A percentile compares a stretch with the other conserved stretches of the same genome.
Conservation (phyloP, 2,797 vertebrate genomes). For the Ficedula albicollis region DNA sequence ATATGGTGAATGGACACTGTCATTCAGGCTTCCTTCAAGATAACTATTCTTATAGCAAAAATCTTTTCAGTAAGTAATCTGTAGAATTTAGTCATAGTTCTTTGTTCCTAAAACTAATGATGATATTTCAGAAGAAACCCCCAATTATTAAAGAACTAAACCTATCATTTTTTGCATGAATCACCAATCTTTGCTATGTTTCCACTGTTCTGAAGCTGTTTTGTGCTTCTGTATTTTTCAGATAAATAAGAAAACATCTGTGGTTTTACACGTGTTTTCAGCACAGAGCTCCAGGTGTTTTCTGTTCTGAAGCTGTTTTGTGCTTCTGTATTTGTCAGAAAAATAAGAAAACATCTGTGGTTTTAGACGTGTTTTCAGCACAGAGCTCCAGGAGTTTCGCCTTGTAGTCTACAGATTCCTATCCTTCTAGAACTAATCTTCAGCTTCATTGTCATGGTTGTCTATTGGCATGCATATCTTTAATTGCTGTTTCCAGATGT, state of each 20-base stretch:
- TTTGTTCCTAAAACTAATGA: background rate
- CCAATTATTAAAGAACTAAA: background rate
- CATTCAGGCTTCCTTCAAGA: background rate
- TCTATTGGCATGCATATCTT: background rate
- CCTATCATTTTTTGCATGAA: background rate
- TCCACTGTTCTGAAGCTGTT: background rate
- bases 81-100: background rate
- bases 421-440: background rate
- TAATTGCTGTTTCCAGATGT: background rate
- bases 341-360: background rate
- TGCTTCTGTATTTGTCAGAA: background rate
- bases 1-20: background rate
- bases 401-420: background rate
- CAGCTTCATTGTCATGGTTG: background rate
- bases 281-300: background rate
- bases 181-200: background rate
- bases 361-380: background rate
- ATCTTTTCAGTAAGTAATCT: background rate
- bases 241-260: background rate
- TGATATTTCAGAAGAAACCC: background rate
- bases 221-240: background rate
- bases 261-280: background rate
- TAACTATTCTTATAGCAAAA: background rate
- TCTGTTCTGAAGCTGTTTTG: background rate
- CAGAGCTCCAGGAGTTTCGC: background rate